Conservation (phyloP, 2,888 invertebrate species). For the Drosophila mimica region DNA sequence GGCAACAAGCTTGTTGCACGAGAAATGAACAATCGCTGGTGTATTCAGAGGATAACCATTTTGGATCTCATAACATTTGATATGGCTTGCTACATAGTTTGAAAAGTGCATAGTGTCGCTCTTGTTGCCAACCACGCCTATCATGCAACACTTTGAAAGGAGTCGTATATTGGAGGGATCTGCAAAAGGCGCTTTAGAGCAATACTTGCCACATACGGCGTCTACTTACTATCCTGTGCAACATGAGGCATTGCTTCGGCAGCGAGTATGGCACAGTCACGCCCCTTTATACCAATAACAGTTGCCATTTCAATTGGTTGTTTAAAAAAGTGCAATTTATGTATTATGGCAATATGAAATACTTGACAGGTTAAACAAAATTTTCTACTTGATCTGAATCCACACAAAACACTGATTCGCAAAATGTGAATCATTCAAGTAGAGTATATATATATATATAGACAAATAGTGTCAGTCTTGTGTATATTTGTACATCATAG, state of each 20-base stretch:
- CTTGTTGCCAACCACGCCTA: conserved; percentile 95
- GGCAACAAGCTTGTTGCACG: conserved; percentile 94
- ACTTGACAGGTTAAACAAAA: not conserved
- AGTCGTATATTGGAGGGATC: conserved; percentile 96
- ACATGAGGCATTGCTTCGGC: conserved; percentile 94
- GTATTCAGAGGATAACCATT: conserved; percentile 97
- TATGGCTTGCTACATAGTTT: conserved; percentile 97
- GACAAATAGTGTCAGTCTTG: not conserved
- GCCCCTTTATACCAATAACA: conserved; percentile 93
- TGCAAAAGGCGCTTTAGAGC: conserved; percentile 80
- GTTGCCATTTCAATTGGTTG: conserved; percentile 89
- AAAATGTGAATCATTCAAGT: not conserved
- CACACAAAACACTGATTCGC: not conserved
- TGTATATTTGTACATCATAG: conserved; percentile 3
- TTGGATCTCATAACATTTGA: conserved; percentile 97
- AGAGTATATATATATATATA: not conserved
- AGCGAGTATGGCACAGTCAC: conserved; percentile 94
- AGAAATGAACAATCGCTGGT: conserved; percentile 94
- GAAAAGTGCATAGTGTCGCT: conserved; percentile 97
- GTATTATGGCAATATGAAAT: not conserved
- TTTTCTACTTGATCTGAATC: not conserved
- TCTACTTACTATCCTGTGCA: conserved; percentile 87
- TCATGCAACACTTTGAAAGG: conserved; percentile 92
- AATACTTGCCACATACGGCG: not conserved
- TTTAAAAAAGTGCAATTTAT: too few species aligned